Evolutionary conservation across 2,113 vertebrate genomes (phyloP).

Genomic region (Caloenas nicobarica): DNA sequence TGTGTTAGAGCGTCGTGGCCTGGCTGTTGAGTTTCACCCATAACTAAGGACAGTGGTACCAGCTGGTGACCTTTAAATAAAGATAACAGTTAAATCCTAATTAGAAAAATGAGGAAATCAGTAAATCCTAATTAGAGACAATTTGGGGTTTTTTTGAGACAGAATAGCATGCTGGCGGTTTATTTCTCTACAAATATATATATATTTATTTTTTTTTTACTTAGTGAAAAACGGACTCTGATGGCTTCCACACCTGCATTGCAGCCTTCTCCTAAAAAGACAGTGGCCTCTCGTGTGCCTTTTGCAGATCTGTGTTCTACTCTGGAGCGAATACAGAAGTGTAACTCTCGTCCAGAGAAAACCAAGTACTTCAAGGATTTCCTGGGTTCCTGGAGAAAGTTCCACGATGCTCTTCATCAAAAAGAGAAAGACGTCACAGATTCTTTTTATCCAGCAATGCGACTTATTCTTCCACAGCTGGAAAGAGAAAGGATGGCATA

Average conservation of each 20-base stretch:
- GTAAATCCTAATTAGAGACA: background rate
- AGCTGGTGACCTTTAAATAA: background rate
- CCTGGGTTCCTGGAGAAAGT: slow-evolving; percentile 91
- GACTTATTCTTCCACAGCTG: slow-evolving; percentile 90
- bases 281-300: slow-evolving; percentile 88
- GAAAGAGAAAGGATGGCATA: slow-evolving; percentile 96
- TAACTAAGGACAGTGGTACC: accelerated
- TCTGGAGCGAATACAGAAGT: slow-evolving; percentile 89
- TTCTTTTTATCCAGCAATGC: slow-evolving; percentile 96
- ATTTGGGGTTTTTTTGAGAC: background rate
- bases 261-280: slow-evolving; percentile 36
- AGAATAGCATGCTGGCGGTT: accelerated
- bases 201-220: background rate
- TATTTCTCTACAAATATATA: background rate
- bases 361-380: slow-evolving; percentile 85
- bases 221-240: background rate
- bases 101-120: background rate
- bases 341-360: slow-evolving; percentile 88
- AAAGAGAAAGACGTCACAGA: slow-evolving; percentile 82
- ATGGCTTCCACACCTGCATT: slow-evolving; percentile 69
- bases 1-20: background rate
- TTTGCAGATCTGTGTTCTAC: slow-evolving; percentile 89
- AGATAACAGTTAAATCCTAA: background rate
- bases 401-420: slow-evolving; percentile 89
- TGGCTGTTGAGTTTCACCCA: background rate